Evolutionary conservation across 92 coral and sea anemone species (phyloP).

Genomic region (Metridium senile): DNA sequence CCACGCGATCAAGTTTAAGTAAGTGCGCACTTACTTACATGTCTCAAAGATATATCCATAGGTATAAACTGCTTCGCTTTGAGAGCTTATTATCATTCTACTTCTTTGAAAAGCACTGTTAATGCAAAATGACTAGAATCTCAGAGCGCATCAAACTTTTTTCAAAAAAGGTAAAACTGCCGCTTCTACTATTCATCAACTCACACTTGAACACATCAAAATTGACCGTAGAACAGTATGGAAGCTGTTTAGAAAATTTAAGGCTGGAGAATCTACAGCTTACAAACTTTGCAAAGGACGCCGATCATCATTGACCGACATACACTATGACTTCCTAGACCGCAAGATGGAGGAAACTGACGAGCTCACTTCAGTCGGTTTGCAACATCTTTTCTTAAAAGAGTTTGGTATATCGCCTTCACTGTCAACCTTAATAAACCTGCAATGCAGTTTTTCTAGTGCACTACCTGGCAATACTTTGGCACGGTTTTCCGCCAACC

Average conservation of each 20-base stretch:
- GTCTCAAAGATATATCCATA: too few species aligned
- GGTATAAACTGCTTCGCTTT: too few species aligned
- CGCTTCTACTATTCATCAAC: not conserved
- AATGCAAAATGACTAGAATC: not conserved
- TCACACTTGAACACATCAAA: not conserved
- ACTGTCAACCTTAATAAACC: not conserved
- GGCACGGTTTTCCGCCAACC: not conserved
- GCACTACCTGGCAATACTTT: not conserved
- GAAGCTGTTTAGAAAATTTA: not conserved
- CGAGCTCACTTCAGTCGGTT: not conserved
- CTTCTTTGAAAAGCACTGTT: too few species aligned
- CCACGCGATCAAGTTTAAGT: too few species aligned
- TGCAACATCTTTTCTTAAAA: not conserved
- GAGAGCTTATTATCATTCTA: too few species aligned
- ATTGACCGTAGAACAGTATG: not conserved
- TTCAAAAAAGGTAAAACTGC: not conserved
- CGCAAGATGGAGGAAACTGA: not conserved
- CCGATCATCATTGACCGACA: not conserved
- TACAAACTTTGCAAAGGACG: not conserved
- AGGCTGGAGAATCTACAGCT: not conserved
- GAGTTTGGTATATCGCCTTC: not conserved
- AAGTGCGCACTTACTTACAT: too few species aligned
- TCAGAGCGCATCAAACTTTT: not conserved
- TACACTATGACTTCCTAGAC: not conserved
- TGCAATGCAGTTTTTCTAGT: not conserved